Percentiles rank a stretch among this genome's conserved stretches.
Conservation (phyloP, 1,140 invertebrate species). For the Mylabris phalerata region DNA sequence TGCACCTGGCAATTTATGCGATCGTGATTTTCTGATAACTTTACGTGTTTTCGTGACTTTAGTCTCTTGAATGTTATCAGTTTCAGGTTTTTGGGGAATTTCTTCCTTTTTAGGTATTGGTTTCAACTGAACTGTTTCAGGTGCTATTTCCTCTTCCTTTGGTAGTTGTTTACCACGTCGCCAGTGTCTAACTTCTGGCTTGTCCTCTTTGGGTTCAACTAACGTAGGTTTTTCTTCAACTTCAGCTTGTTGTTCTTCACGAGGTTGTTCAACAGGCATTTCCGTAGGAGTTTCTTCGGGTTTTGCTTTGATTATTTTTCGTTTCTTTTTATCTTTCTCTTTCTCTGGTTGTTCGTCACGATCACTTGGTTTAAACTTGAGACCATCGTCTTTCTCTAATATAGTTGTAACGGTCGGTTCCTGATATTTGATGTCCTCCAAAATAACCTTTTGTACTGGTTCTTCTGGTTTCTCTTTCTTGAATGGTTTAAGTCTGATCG, state of each 20-base stretch:
- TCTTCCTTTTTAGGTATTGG: conserved; percentile 29
- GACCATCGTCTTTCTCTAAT: conserved; percentile 29
- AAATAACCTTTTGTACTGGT: conserved; percentile 21
- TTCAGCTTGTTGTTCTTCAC: conserved; percentile 32
- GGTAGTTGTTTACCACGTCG: conserved; percentile 32
- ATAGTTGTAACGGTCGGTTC: conserved; percentile 3
- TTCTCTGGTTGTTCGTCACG: conserved; percentile 31
- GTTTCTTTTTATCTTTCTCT: conserved; percentile 20
- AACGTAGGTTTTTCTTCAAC: conserved; percentile 35
- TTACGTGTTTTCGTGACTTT: conserved; percentile 20
- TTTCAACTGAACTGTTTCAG: conserved; percentile 16
- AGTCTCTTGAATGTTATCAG: conserved; percentile 18
- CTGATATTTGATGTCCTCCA: conserved; percentile 23
- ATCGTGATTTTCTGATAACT: conserved; percentile 5
- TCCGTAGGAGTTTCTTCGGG: conserved; percentile 22
- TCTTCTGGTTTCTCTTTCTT: conserved; percentile 34
- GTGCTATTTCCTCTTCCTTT: conserved; percentile 15
- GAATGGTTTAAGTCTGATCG: conserved; percentile 38
- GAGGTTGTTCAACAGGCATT: conserved; percentile 15
- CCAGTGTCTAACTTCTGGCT: conserved; percentile 19
- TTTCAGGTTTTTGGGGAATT: conserved; percentile 28
- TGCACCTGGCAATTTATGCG: conserved; percentile 3
- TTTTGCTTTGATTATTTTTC: conserved; percentile 24
- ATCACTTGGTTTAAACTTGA: conserved; percentile 28
- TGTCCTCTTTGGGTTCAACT: conserved; percentile 39